Base-by-base conservation (phyloP, 2,113 vertebrate genomes). In the Zootoca vivipara region DNA sequence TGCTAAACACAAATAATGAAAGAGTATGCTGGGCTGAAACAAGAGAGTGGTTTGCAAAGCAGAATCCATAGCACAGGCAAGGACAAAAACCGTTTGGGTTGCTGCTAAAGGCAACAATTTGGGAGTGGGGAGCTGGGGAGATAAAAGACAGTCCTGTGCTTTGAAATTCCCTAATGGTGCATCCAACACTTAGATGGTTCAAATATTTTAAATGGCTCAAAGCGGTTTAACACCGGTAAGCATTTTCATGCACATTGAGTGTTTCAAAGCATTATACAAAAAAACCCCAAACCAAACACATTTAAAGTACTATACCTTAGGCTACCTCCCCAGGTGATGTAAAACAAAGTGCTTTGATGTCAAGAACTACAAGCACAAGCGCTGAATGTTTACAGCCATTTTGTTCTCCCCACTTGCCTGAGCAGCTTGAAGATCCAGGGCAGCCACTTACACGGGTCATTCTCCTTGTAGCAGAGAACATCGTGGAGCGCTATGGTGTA, bases 151-250 rank as follows among this genome's bases (percentile, higher is more conserved):
- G 42, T 1, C 78, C 5, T 86, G 24, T 69, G 42, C 75, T 52
- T 46, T 18, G 22, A 52, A 79, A 79, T 79, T 67, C 64, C 85
- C 64, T 30, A 86, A 86, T 38, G 75, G 7, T 52, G 64, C 40
- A 38, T 79, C n/a, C 28, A 38, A 65, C 58, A 33, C 40, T 13
- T 46, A 78, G 40, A 70, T 52, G 85, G 85, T 86, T 70, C 30
- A 79, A 79, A 86, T 52, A 33, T 69, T 10, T 79, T 79, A 46
- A 79, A 78, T 79, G 64, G 75, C 75, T 79, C 64, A 86, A 79
- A 86, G 62, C 64, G 4, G 77, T 70, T 86, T 79, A 78, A 79
- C 1, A 18, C 4, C 40, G 18, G 65, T 15, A 69, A 86, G 22
- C n/a, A 62, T 46, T 86, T 86, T 70, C 85, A 8, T 52, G 42